Evolutionary conservation across 2,797 vertebrate genomes (phyloP).

Genomic region (Tragelaphus eurycerus): DNA sequence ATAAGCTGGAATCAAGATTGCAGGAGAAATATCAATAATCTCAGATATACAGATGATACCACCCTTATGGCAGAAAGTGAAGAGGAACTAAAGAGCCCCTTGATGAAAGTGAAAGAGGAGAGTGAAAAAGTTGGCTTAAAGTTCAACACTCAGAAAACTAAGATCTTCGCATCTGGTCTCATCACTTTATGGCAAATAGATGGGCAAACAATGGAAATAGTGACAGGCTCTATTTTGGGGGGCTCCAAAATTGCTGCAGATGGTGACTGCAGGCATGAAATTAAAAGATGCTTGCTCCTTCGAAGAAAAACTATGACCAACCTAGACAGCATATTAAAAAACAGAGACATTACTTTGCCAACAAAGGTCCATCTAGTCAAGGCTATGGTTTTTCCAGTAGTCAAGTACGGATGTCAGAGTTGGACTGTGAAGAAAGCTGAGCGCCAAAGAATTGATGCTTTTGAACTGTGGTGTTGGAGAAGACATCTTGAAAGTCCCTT

Average conservation of each 20-base stretch:
- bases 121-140: not conserved
- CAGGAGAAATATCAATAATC: not conserved
- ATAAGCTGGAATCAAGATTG: not conserved
- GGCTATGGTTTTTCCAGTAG: not conserved
- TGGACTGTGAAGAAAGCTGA: not conserved
- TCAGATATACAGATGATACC: not conserved
- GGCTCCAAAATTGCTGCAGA: not conserved
- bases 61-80: not conserved
- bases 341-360: not conserved
- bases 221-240: rapidly evolving
- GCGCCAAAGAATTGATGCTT: rapidly evolving
- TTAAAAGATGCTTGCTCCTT: not conserved
- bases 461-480: not conserved
- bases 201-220: not conserved
- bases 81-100: not conserved
- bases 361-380: not conserved
- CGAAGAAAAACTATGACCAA: not conserved
- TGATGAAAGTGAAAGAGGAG: not conserved
- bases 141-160: not conserved
- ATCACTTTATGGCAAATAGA: not conserved
- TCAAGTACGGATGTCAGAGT: not conserved
- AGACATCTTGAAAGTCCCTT: not conserved
- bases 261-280: not conserved
- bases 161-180: not conserved
- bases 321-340: not conserved